Base-by-base conservation (phyloP, 2,888 invertebrate genomes). In the Drosophila bunnanda region DNA sequence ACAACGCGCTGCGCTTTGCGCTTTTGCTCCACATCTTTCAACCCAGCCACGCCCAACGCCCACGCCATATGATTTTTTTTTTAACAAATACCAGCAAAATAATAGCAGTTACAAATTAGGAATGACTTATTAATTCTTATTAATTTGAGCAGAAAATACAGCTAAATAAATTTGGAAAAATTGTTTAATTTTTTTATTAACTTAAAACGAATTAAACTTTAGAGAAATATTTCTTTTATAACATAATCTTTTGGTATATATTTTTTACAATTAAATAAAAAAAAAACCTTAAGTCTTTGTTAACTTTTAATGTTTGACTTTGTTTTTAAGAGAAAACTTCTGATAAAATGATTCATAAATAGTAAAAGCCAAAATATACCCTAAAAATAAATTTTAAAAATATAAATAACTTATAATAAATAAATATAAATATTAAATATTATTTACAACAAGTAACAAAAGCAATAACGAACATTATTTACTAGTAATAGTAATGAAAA, bases 1-100 rank as follows among this genome's bases (percentile, higher is more conserved):
- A 75, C 53, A 44, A 62, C 70, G 75, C 77, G 32, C 58, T 41
- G 38, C 54, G 28, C 28, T 50, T 54, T 46, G 25, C 77, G 32
- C 65, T 44, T 46, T 53, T 25, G 10, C 61, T 52, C 46, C 32
- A 46, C 46, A 71, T 67, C 68, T 67, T 54, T n/a, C 39, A 5
- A 20, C 12, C 9, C 64, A 20, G 38, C 22, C 62, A 62, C 61
- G 38, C 30, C 62, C 44, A 17, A 7, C 10, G 25, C 22, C 43
- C 48, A 13, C 34, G 20, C 28, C 20, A 50, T 20, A 50, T 50
- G 50, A 20, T 50, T 30, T 34, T 25, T 34, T 4, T 57, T 22
- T n/a, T 22, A 3, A 43, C 43, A 15, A 43, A 22, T 22, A 13
- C 20, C 3, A 15, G 13, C 43, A 2, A 8, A 43, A 43, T 22